These are phyloP conservation scores for Branchellion lobata DNA, from an alignment of 2,888 invertebrate genomes.

Conservation along the genomic window DNA sequence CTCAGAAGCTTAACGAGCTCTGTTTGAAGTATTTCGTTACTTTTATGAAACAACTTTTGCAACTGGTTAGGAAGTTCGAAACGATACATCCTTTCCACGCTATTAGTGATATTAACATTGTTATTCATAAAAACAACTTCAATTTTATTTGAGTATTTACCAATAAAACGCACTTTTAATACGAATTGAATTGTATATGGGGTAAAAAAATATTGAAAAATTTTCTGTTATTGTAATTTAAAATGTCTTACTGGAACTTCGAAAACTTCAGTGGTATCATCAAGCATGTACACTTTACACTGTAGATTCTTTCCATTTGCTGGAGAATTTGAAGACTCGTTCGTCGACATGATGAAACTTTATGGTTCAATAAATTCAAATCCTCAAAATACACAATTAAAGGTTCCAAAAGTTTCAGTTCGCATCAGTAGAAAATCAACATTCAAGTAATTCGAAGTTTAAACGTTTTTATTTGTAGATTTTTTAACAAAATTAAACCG, in stretches of 20 bases:
- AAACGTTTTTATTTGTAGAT: neutral
- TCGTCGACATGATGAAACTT: neutral
- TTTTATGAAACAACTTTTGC: no score
- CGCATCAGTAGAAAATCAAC: neutral
- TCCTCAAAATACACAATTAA: neutral
- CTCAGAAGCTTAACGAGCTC: no score
- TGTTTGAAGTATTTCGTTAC: no score
- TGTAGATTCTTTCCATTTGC: constrained; percentile 59
- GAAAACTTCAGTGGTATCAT: constrained; percentile 59
- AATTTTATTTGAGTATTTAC: no score
- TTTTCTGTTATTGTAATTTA: neutral
- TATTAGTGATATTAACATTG: no score
- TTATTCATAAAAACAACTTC: no score
- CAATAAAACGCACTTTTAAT: no score
- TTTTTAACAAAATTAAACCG: neutral
- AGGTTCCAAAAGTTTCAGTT: neutral
- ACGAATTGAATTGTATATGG: no score
- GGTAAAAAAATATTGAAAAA: no score
- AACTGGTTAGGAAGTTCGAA: no score
- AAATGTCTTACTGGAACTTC: constrained; percentile 57
- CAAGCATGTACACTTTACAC: constrained; percentile 58
- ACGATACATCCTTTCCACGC: no score
- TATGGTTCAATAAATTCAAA: neutral
- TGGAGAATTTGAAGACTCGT: constrained; percentile 50
- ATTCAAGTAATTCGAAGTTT: neutral